Conservation (phyloP, 1,140 invertebrate genomes). For the Stegodyphus mimosarum region DNA sequence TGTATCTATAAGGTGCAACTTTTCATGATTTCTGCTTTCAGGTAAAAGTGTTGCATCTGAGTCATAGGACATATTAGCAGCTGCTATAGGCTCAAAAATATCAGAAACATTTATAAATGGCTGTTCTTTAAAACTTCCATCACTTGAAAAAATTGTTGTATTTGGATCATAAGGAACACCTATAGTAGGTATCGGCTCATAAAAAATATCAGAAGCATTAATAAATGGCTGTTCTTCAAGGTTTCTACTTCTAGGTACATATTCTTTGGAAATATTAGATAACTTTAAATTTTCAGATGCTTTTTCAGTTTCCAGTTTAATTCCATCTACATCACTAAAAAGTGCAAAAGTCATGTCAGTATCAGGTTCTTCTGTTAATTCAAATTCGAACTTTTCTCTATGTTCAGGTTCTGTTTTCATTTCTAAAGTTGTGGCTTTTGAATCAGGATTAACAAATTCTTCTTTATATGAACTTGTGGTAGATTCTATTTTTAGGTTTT, state of each 20-base stretch:
- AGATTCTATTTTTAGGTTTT: no score
- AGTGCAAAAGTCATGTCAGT: constrained; percentile 10
- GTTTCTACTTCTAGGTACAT: constrained; percentile 10
- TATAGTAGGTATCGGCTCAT: no score
- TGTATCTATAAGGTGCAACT: no score
- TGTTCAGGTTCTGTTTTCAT: neutral
- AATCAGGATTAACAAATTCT: neutral
- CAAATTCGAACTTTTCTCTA: neutral
- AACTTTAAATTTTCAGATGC: neutral
- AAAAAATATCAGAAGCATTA: neutral
- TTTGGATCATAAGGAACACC: neutral
- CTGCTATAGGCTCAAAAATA: no score
- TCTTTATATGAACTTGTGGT: no score
- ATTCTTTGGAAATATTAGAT: constrained; percentile 7
- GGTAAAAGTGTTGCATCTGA: no score
- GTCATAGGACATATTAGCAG: no score
- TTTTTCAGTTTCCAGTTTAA: neutral
- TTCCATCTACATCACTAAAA: constrained; percentile 21
- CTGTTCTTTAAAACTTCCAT: no score
- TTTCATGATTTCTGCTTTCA: no score
- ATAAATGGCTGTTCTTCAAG: neutral
- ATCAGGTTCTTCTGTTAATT: neutral
- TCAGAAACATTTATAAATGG: no score
- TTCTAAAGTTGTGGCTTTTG: constrained; percentile 1
- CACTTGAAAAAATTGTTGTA: neutral